Evolutionary conservation across 2,888 invertebrate genomes (phyloP), one percentile per base, ranked within the genome.

Genomic region (Acanthosepion lycidas): DNA sequence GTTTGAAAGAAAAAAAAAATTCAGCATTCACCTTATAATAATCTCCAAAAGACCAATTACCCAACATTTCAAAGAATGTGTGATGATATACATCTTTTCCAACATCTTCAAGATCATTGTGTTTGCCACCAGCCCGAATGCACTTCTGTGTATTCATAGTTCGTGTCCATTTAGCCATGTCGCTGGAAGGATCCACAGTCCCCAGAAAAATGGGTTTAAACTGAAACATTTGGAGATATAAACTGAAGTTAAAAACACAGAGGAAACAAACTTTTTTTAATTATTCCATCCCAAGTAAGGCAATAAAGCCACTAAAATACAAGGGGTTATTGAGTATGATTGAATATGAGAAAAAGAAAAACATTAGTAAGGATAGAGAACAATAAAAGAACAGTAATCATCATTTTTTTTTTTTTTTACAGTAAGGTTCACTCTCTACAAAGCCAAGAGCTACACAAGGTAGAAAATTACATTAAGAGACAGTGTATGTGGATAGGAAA

Each of bases 11-110:
- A 28, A 48, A 91, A 94, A 91, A 94, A 9, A 12, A 59, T 0
- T 42, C 4, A 33, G 20, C 64, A 94, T 95, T 95, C 96, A 98
- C 98, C 98, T 99, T 99, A 97, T 99, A 99, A 97, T 99, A 99
- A 97, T 99, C 99, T n/a, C 99, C 99, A 98, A 99, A 99, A 0
- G 99, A 99, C 99, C 99, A 99, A 97, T 99, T 99, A 18, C 99
- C 99, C 98, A 99, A 98, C 99, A 99, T 99, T 98, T 99, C 99
- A 98, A 99, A 99, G 98, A 99, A 99, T 6, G 99, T 99, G 97
- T 99, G 99, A 98, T 99, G 99, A 97, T 99, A 99, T 5, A 99
- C 99, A 98, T 99, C 99, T 98, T 99, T 99, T 64, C 99, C 99
- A 23, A 99, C 99, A 98, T 99, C 99, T 98, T 99, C 99, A 95